A percentile compares a stretch with the other conserved stretches of the same genome.
Evolutionary conservation across 2,113 vertebrate genomes (phyloP).

Genomic region (Scalopus aquaticus): DNA sequence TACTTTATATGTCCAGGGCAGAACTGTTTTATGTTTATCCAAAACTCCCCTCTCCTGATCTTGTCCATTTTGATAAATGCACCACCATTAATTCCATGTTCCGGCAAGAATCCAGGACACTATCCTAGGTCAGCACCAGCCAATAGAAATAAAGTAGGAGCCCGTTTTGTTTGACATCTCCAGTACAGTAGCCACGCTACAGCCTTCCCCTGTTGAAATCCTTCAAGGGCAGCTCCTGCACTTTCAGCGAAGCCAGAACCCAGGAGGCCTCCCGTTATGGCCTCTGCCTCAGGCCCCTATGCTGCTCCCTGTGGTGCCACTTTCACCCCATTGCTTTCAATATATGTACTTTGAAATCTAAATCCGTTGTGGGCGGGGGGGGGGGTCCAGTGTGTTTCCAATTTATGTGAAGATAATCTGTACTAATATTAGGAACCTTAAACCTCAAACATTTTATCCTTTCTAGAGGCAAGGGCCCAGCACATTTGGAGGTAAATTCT

Average conservation of each 20-base stretch:
- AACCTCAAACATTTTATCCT: background rate
- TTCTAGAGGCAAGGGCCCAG: background rate
- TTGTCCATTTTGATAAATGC: background rate
- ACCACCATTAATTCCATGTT: background rate
- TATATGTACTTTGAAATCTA: background rate
- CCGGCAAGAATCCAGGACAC: background rate
- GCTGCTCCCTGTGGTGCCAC: background rate
- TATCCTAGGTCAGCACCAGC: background rate
- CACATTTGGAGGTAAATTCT: background rate
- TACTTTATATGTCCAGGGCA: background rate
- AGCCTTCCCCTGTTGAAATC: background rate
- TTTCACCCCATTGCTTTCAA: background rate
- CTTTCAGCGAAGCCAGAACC: background rate
- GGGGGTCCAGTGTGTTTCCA: background rate
- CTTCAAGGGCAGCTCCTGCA: background rate
- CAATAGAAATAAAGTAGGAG: background rate
- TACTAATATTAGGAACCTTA: background rate
- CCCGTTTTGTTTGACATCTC: background rate
- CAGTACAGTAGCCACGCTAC: background rate
- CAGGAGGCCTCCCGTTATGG: background rate
- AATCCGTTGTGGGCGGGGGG: background rate
- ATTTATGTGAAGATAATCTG: background rate
- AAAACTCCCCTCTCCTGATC: background rate
- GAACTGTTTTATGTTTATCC: background rate
- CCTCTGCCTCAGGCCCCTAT: background rate